Base-by-base conservation (phyloP, 2,797 vertebrate species). In the Mallotus villosus region DNA sequence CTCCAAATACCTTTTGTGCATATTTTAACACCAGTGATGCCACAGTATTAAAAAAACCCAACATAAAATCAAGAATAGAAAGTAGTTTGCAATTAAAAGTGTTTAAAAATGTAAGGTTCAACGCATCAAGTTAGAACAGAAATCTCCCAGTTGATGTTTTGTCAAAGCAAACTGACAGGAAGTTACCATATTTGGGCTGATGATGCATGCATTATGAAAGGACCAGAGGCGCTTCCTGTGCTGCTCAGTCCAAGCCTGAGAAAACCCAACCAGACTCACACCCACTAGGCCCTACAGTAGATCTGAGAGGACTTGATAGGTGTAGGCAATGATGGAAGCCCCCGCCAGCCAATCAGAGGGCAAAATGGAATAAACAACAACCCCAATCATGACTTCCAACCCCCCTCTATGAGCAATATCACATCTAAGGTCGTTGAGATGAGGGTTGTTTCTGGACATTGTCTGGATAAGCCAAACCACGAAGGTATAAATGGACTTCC, bases 1-100 rank as follows among this genome's bases (percentile, higher is more conserved):
- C 27, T 81, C 80, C 88, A 92, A 94, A 93, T 90, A 95, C 86
- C 77, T 82, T 86, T 87, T 97, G 96, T 98, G 96, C 96, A 97
- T 97, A 91, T 91, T 91, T 90, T 88, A 95, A 96, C 93, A 96
- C 94, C 96, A 97, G 96, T 96, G 95, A 95, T 96, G 94, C 92
- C 89, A 92, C 86, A 90, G 92, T 90, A 92, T 91, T 90, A 89
- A 93, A 90, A 76, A 53, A 89, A 93, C 90, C 92, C 75, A 53
- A 84, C 88, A 92, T 91, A 92, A 92, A 92, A 90, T 84, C 84
- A 91, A 90, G 89, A 91, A 74, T 91, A 91, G 90, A 57, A 78
- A 68, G 49, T 74, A 73, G 53, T n/a, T 17, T 68, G 65, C 46
- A 9, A 67, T 51, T 25, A 74, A 72, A 6, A 53, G 78, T 76